phyloP scores from a whole-genome alignment of 1,140 invertebrate genomes.

The Drosophila pachea region DNA sequence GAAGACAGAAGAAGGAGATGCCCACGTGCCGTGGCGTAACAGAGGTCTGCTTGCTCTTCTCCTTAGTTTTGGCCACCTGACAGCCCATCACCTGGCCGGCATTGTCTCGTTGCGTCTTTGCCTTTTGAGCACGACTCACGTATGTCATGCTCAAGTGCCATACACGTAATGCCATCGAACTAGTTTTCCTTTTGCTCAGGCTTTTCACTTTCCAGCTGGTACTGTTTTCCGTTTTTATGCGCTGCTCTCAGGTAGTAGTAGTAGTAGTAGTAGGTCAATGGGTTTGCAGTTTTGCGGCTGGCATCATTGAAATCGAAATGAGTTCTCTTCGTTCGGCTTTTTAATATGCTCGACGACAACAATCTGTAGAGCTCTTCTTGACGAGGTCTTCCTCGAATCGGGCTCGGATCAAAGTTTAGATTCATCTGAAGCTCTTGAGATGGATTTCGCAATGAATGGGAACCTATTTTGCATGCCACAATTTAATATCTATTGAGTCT shows the following conservation, averaged over 20 bases:
- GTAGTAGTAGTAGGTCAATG: conserved; percentile 66
- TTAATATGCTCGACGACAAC: background rate
- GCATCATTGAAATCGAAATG: conserved; percentile 61
- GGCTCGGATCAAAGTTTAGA: too few species aligned
- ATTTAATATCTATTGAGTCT: too few species aligned
- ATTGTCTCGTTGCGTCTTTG: conserved; percentile 45
- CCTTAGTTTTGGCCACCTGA: conserved; percentile 12
- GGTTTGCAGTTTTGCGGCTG: conserved; percentile 45
- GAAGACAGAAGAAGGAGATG: too few species aligned
- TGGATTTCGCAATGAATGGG: too few species aligned
- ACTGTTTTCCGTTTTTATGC: conserved; percentile 29
- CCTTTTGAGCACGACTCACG: conserved; percentile 58
- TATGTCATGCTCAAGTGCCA: conserved; percentile 61
- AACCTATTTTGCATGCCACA: too few species aligned
- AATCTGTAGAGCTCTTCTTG: conserved; percentile 1
- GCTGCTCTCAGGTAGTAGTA: conserved; percentile 29
- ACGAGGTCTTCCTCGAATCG: background rate
- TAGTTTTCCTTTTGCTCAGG: conserved; percentile 42
- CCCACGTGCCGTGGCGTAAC: too few species aligned
- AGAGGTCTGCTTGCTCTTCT: too few species aligned
- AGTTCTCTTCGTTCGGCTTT: conserved; percentile 7
- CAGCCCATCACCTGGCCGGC: conserved; percentile 37
- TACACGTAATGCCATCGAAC: conserved; percentile 53
- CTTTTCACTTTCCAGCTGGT: conserved; percentile 50
- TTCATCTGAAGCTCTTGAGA: too few species aligned